phyloP scores from a whole-genome alignment of 2,797 vertebrate species.

The Phataginus tetradactyla region DNA sequence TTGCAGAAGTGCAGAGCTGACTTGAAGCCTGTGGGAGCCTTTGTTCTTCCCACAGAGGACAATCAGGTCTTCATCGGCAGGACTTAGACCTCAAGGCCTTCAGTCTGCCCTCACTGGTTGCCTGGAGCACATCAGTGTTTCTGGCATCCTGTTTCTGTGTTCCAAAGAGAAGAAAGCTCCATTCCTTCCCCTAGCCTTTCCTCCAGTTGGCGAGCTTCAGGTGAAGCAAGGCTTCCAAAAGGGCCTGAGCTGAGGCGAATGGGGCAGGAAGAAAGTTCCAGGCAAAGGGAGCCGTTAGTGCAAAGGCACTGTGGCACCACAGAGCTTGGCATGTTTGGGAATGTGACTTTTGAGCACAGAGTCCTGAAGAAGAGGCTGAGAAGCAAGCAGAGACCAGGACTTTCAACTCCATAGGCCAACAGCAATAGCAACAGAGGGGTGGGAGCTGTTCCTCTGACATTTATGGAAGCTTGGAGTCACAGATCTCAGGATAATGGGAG shows the following conservation, averaged over 20 bases:
- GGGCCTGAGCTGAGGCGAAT: neutral
- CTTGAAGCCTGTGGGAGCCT: neutral
- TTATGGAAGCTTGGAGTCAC: neutral
- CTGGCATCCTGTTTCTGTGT: neutral
- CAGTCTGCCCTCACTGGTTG: neutral
- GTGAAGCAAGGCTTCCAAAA: neutral
- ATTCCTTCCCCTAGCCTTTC: neutral
- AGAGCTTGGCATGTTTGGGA: neutral
- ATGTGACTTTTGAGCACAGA: neutral
- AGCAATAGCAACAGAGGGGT: no score
- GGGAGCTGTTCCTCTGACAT: neutral
- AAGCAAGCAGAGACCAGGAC: neutral
- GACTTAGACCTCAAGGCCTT: neutral
- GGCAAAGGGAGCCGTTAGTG: neutral
- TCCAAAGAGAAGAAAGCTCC: neutral
- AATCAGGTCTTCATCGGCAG: neutral
- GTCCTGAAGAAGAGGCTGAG: neutral
- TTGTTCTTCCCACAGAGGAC: neutral
- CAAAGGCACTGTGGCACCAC: neutral
- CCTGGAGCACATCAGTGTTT: neutral
- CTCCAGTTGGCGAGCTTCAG: neutral
- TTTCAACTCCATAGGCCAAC: neutral
- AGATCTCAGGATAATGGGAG: neutral
- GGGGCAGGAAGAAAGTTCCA: neutral
- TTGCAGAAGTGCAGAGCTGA: neutral